Evolutionary conservation across 2,113 vertebrate genomes (phyloP), one percentile per base, ranked within the genome.

Genomic region (Poeciliopsis occidentalis): DNA sequence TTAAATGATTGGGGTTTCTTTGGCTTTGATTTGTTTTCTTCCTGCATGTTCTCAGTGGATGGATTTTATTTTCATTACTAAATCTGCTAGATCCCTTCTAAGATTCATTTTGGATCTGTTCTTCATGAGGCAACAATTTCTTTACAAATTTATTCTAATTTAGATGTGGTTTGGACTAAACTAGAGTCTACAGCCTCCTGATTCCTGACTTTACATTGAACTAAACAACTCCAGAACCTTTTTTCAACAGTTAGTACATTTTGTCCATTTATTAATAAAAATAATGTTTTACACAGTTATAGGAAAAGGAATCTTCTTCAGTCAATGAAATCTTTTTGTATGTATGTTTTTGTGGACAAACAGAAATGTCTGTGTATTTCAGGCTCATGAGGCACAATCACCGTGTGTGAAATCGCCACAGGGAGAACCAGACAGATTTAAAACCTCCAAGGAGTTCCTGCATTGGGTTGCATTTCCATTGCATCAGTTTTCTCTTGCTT

Each of bases 391-490:
- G 39, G 61, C 37, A 62, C 29, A 27, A 64, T 70, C 78, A 88
- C 80, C 71, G 62, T 64, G 54, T 69, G 62, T 66, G 47, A 83
- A 77, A 79, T 82, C 65, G 73, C 86, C 81, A 82, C 63, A 62
- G 74, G 82, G 76, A 87, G 75, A 66, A 82, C 73, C 51, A 57
- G 51, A 74, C 79, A 70, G 78, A 79, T 78, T 78, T 60, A 82
- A 88, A 60, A 63, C 68, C 75, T 87, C 73, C 4, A 63, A 87
- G 78, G 82, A 68, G 69, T 67, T 70, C 69, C 75, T 75, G 81
- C 88, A 85, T 91, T 86, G 81, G 84, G 73, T 91, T 91, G 83
- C 86, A 85, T 92, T 85, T 86, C 71, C 78, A 70, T 91, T 91
- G 84, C 87, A 84, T 90, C 87, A 88, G 70, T 84, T 88, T 72